phyloP scores from a whole-genome alignment of 2,888 invertebrate species.

The Pediacus dermestoides region DNA sequence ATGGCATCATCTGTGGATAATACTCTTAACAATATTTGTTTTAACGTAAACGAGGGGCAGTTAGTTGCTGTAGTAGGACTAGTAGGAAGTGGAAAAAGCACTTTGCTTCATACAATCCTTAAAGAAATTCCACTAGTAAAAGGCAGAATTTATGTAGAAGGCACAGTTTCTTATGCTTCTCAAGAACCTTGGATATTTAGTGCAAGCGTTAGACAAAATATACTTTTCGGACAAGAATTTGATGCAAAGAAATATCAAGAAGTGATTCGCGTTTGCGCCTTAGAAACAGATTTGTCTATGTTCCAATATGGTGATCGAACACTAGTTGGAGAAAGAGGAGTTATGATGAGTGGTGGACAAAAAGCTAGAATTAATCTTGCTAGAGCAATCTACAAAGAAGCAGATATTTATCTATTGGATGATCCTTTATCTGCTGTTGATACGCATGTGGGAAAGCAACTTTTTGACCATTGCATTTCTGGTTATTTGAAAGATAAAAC shows the following conservation, averaged over 20 bases:
- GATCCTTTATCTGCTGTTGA: constrained; percentile 89
- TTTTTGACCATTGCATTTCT: constrained; percentile 75
- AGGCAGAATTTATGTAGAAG: constrained; percentile 64
- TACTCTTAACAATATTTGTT: constrained; percentile 58
- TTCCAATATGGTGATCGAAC: constrained; percentile 77
- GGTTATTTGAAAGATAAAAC: constrained; percentile 63
- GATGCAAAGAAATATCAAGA: constrained; percentile 63
- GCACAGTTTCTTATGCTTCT: constrained; percentile 70
- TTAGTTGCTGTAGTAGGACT: constrained; percentile 57
- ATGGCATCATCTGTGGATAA: constrained; percentile 30
- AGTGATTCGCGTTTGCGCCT: constrained; percentile 65
- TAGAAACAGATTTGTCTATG: constrained; percentile 67
- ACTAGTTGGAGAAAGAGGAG: constrained; percentile 70
- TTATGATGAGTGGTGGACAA: constrained; percentile 74
- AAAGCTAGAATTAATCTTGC: constrained; percentile 83
- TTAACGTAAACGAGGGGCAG: constrained; percentile 61
- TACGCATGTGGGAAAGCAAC: constrained; percentile 78
- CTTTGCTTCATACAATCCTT: constrained; percentile 56
- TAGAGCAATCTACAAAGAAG: constrained; percentile 76
- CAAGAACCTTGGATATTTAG: constrained; percentile 84
- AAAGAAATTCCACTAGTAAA: constrained; percentile 65
- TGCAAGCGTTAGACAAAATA: constrained; percentile 84
- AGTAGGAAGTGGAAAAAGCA: constrained; percentile 62
- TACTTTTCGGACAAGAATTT: constrained; percentile 78
- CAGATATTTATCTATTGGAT: constrained; percentile 81